Conservation (phyloP, 2,888 invertebrate genomes). For the Escarpia spicata region DNA sequence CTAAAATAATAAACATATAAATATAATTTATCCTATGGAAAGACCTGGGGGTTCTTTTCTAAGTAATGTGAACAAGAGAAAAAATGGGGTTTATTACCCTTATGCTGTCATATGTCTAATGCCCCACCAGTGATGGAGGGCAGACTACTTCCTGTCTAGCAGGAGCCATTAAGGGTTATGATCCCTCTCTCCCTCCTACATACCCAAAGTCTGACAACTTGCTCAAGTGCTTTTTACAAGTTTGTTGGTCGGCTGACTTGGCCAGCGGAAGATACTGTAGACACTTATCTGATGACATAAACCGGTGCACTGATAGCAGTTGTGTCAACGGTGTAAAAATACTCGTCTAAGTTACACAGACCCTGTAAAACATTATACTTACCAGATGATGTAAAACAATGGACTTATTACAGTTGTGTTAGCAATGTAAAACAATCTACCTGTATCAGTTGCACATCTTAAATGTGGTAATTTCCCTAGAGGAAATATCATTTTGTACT, state of each 20-base stretch:
- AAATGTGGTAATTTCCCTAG: not conserved
- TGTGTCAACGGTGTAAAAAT: too few species aligned
- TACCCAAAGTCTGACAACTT: not conserved
- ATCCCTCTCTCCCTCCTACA: not conserved
- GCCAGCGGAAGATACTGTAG: not conserved
- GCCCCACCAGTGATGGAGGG: too few species aligned
- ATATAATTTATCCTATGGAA: not conserved
- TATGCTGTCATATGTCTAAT: not conserved
- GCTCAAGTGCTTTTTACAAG: not conserved
- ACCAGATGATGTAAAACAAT: too few species aligned
- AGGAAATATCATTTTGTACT: not conserved
- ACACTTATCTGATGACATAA: not conserved
- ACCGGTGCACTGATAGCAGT: too few species aligned
- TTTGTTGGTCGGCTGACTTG: not conserved
- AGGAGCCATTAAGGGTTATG: not conserved
- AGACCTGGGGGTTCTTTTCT: not conserved
- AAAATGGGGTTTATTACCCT: not conserved
- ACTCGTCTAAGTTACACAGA: too few species aligned
- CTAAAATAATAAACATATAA: not conserved
- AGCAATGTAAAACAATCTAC: too few species aligned
- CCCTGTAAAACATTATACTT: too few species aligned
- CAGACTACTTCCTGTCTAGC: not conserved
- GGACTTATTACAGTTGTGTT: too few species aligned
- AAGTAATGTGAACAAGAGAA: not conserved
- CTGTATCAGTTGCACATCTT: too few species aligned